Evolutionary conservation across 2,797 vertebrate genomes (phyloP).

Genomic region (Clarias platycephalus): DNA sequence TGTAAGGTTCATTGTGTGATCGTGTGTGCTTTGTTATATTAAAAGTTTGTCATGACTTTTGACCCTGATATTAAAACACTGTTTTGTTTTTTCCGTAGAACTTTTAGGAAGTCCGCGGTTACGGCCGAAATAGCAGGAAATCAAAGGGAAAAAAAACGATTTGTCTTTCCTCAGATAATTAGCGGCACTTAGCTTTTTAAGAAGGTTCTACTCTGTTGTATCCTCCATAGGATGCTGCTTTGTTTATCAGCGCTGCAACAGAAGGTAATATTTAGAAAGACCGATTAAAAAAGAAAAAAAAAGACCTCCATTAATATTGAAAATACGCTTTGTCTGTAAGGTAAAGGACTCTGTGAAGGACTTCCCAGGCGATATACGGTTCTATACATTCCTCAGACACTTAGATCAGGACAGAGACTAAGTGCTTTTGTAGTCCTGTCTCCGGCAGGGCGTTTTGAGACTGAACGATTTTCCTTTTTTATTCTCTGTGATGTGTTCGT

Average conservation of each 20-base stretch:
- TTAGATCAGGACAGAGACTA: neutral
- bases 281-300: neutral
- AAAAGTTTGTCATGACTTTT: neutral
- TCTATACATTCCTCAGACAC: neutral
- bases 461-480: conserved; percentile 23
- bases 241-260: neutral
- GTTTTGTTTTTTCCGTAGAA: neutral
- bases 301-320: neutral
- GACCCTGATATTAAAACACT: neutral
- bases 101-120: too few relatives aligned
- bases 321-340: neutral
- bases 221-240: neutral
- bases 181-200: neutral
- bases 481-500: conserved; percentile 15
- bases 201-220: neutral
- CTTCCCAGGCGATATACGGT: neutral
- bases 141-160: neutral
- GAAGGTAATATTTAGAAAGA: neutral
- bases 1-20: neutral
- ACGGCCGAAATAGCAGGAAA: neutral
- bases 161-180: neutral
- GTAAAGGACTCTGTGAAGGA: conserved; percentile 2
- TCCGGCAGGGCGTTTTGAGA: neutral
- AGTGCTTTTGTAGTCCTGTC: neutral
- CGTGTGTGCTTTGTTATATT: too few relatives aligned